A percentile compares a stretch with the other conserved stretches of the same genome.
Evolutionary conservation across 2,888 invertebrate species (phyloP).

Genomic region (Gymnosoma rotundatum): DNA sequence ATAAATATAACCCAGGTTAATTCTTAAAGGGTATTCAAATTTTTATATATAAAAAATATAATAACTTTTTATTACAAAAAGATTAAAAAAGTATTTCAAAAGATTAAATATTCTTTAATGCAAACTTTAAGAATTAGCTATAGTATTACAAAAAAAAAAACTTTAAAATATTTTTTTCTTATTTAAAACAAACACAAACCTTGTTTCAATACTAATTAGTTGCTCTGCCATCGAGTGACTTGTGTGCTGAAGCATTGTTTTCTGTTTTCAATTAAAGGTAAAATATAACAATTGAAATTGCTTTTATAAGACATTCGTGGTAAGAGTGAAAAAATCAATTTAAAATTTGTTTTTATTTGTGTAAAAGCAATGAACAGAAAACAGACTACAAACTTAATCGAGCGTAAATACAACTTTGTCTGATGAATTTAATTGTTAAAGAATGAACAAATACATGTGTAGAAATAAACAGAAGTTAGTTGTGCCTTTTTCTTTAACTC

Average conservation of each 20-base stretch:
- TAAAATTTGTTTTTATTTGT: slow-evolving; percentile 47
- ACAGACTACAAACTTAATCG: slow-evolving; percentile 53
- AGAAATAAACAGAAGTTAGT: background rate
- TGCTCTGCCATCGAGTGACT: background rate
- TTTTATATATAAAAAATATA: too few relatives aligned
- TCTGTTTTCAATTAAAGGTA: slow-evolving; percentile 50
- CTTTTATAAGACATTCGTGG: slow-evolving; percentile 11
- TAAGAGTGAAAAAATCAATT: slow-evolving; percentile 54
- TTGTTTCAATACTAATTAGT: slow-evolving; percentile 33
- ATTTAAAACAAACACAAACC: background rate
- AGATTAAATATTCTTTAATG: too few relatives aligned
- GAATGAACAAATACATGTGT: background rate
- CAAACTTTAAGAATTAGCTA: too few relatives aligned
- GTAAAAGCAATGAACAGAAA: slow-evolving; percentile 21
- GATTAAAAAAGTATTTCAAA: too few relatives aligned
- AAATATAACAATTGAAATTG: slow-evolving; percentile 53
- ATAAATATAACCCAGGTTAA: too few relatives aligned
- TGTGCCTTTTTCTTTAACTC: too few relatives aligned
- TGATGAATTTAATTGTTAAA: slow-evolving; percentile 11
- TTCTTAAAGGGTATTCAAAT: too few relatives aligned
- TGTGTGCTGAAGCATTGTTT: slow-evolving; percentile 31
- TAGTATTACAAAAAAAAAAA: too few relatives aligned
- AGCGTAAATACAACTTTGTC: slow-evolving; percentile 65
- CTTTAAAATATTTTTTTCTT: background rate
- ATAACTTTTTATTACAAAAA: too few relatives aligned